phyloP scores from a whole-genome alignment of 2,888 invertebrate genomes.

The Laspeyria flexula region DNA sequence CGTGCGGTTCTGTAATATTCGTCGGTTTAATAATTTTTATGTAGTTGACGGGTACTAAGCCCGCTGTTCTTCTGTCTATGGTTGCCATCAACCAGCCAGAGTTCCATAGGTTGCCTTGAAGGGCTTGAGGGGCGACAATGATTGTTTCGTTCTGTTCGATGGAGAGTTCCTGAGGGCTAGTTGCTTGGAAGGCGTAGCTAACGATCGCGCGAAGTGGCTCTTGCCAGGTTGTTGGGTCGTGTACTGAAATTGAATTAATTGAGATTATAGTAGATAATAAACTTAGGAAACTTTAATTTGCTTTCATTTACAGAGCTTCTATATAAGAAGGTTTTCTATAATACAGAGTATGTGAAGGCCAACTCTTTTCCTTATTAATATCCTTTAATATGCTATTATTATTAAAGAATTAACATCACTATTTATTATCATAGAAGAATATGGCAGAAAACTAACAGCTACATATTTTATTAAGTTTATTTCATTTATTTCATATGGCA shows the following conservation, averaged over 20 bases:
- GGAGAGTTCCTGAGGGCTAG: slow-evolving; percentile 90
- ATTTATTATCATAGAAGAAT: too few relatives aligned
- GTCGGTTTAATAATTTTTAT: slow-evolving; percentile 70
- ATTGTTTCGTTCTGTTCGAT: slow-evolving; percentile 92
- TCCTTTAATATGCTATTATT: too few relatives aligned
- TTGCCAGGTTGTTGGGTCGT: slow-evolving; percentile 90
- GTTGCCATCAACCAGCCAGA: slow-evolving; percentile 90
- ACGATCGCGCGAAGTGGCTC: slow-evolving; percentile 89
- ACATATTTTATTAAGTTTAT: too few relatives aligned
- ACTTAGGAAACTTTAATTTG: too few relatives aligned
- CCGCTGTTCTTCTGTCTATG: slow-evolving; percentile 85
- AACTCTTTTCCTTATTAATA: too few relatives aligned
- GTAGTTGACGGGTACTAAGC: slow-evolving; percentile 89
- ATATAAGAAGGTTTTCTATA: too few relatives aligned
- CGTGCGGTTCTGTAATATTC: slow-evolving; percentile 5
- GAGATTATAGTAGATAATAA: too few relatives aligned
- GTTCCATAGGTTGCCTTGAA: slow-evolving; percentile 90
- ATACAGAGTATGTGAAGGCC: too few relatives aligned
- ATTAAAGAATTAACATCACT: too few relatives aligned
- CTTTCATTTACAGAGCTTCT: too few relatives aligned
- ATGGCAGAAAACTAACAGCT: too few relatives aligned
- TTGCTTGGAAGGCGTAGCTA: slow-evolving; percentile 91
- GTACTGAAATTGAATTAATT: slow-evolving; percentile 68
- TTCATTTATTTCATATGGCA: too few relatives aligned
- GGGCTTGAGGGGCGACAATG: slow-evolving; percentile 92